phyloP scores from a whole-genome alignment of 1,140 invertebrate genomes.

The Drosophila burlai region DNA sequence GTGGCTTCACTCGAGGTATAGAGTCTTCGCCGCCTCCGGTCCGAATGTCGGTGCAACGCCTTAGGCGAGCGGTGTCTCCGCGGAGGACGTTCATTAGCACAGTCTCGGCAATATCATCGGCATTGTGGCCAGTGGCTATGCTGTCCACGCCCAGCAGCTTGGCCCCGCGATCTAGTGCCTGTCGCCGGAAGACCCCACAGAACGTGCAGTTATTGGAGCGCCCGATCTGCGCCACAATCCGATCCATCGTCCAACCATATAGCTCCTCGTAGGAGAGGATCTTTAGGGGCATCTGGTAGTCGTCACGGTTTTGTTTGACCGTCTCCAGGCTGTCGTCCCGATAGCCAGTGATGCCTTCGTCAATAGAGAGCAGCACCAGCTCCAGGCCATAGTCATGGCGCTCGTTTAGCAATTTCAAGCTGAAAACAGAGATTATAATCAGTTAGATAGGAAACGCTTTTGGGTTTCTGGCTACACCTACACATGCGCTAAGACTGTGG shows the following conservation, averaged over 20 bases:
- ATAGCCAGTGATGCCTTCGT: constrained; percentile 99
- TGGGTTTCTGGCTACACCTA: constrained; percentile 41
- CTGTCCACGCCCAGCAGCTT: constrained; percentile 94
- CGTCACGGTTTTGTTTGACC: constrained; percentile 96
- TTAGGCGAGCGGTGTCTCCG: constrained; percentile 97
- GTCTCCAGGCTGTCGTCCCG: constrained; percentile 99
- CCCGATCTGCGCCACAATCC: constrained; percentile 97
- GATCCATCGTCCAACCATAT: constrained; percentile 99
- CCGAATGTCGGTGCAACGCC: constrained; percentile 95
- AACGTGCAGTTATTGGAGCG: constrained; percentile 99
- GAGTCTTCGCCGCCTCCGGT: constrained; percentile 94
- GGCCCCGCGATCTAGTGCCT: constrained; percentile 98
- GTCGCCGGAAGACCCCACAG: constrained; percentile 98
- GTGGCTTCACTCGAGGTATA: constrained; percentile 97
- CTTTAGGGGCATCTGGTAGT: constrained; percentile 97
- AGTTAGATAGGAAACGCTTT: background rate
- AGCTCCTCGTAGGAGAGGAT: constrained; percentile 99
- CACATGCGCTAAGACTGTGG: constrained; percentile 97
- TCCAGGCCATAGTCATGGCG: constrained; percentile 96
- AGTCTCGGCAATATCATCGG: constrained; percentile 99
- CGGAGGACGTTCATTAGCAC: constrained; percentile 99
- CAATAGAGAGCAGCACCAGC: constrained; percentile 97
- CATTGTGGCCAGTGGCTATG: constrained; percentile 99
- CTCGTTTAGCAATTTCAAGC: constrained; percentile 95
- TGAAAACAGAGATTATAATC: background rate